Conservation (phyloP, 2,888 invertebrate genomes). For the Apamea monoglypha region DNA sequence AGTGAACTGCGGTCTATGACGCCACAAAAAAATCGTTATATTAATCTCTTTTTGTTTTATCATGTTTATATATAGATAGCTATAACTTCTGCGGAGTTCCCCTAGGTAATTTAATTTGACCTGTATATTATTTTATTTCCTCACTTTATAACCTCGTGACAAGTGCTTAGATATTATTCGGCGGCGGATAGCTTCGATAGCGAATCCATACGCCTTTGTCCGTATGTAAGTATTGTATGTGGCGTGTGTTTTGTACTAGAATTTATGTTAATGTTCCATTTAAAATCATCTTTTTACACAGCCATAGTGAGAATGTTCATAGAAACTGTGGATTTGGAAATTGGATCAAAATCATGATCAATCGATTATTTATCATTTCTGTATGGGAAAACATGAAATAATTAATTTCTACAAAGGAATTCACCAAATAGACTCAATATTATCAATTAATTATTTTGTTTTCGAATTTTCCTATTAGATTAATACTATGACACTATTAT, state of each 20-base stretch:
- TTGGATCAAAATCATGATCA: neutral
- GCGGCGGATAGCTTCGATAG: conserved; percentile 27
- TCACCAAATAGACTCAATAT: neutral
- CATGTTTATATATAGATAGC: too few species aligned
- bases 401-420: neutral
- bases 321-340: neutral
- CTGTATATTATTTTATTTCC: neutral
- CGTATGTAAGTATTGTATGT: conserved; percentile 43
- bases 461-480: neutral
- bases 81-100: too few species aligned
- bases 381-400: neutral
- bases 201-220: conserved; percentile 22
- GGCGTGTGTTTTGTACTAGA: conserved; percentile 55
- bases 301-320: neutral
- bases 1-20: too few species aligned
- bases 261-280: neutral
- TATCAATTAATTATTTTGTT: neutral
- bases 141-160: conserved; percentile 1
- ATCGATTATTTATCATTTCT: neutral
- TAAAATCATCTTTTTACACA: neutral
- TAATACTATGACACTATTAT: neutral
- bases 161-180: conserved; percentile 11
- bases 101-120: too few species aligned
- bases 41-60: too few species aligned
- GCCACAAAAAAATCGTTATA: too few species aligned